A percentile compares a stretch with the other conserved stretches of the same genome.
Evolutionary conservation across 2,888 invertebrate species (phyloP).

Genomic region (Eupithecia insigniata): DNA sequence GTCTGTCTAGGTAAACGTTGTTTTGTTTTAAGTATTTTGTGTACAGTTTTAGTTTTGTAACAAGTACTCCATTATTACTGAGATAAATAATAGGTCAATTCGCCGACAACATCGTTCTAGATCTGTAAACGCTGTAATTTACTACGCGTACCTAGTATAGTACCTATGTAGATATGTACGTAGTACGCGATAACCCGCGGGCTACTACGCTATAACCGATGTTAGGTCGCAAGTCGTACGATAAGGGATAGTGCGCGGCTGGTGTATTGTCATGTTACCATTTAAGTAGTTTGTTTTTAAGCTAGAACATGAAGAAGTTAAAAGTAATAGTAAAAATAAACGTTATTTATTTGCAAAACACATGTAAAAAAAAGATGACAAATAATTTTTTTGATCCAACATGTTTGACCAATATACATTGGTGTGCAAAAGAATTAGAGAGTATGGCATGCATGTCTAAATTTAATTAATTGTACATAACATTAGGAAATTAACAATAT

Average conservation of each 20-base stretch:
- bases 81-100: not conserved
- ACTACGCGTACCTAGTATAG: not conserved
- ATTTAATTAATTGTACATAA: too few species aligned
- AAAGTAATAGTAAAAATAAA: too few species aligned
- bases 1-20: not conserved
- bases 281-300: not conserved
- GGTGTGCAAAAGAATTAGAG: too few species aligned
- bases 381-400: too few species aligned
- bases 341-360: too few species aligned
- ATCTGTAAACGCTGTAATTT: not conserved
- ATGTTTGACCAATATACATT: too few species aligned
- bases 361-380: too few species aligned
- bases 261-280: not conserved
- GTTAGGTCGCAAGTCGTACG: conserved; percentile 21
- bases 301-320: not conserved
- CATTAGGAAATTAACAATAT: too few species aligned
- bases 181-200: conserved; percentile 48
- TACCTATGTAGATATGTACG: not conserved
- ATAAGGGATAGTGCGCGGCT: not conserved
- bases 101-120: not conserved
- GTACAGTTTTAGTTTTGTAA: not conserved
- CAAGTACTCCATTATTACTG: not conserved
- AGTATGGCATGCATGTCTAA: too few species aligned
- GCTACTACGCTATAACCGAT: conserved; percentile 46
- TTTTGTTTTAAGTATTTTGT: not conserved